A percentile compares a stretch with the other conserved stretches of the same genome.
phyloP scores from a whole-genome alignment of 2,888 invertebrate species.

The Scaeva pyrastri region DNA sequence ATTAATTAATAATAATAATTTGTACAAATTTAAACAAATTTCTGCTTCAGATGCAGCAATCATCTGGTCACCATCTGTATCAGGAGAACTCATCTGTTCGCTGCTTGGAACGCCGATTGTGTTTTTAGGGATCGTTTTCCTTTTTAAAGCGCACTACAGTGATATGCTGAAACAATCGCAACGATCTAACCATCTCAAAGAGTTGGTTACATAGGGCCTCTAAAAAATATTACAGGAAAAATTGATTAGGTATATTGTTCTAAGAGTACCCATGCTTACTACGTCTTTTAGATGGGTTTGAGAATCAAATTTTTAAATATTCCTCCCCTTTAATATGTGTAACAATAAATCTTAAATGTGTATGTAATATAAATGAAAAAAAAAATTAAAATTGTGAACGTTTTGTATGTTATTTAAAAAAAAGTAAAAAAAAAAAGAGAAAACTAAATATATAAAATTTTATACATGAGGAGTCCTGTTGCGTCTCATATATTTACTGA shows the following conservation, averaged over 20 bases:
- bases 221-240: slow-evolving; percentile 47
- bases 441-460: slow-evolving; percentile 62
- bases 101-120: slow-evolving; percentile 86
- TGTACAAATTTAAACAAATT: background rate
- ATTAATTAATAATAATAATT: background rate
- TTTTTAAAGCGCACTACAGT: slow-evolving; percentile 85
- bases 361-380: slow-evolving; percentile 56
- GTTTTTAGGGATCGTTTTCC: slow-evolving; percentile 85
- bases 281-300: slow-evolving; percentile 48
- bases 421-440: slow-evolving; percentile 11
- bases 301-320: slow-evolving; percentile 48
- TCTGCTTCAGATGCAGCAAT: slow-evolving; percentile 82
- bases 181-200: slow-evolving; percentile 45
- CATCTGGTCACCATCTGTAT: slow-evolving; percentile 86
- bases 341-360: slow-evolving; percentile 64
- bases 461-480: slow-evolving; percentile 76
- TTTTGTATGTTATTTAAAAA: slow-evolving; percentile 74
- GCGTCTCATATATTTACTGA: slow-evolving; percentile 76
- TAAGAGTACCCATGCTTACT: slow-evolving; percentile 15
- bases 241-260: slow-evolving; percentile 44
- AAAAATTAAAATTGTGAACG: slow-evolving; percentile 59
- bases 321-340: slow-evolving; percentile 60
- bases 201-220: slow-evolving; percentile 65
- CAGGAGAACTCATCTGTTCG: slow-evolving; percentile 87
- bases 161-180: slow-evolving; percentile 79